Percentiles rank a stretch among this genome's conserved stretches.
Evolutionary conservation across 1,140 invertebrate genomes (phyloP).

Genomic region (Dinoponera quadriceps): DNA sequence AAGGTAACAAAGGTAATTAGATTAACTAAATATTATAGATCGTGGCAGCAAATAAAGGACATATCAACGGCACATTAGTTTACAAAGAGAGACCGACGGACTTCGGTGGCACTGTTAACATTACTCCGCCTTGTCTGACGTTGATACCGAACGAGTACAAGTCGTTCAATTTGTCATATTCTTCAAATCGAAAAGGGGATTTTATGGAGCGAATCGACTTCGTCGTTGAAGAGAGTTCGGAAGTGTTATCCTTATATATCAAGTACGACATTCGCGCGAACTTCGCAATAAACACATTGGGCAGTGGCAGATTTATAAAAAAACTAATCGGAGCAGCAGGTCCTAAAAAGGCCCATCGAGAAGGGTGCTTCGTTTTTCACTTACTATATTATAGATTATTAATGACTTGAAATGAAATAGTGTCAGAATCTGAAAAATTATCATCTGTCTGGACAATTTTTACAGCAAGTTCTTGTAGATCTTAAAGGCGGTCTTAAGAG

Average conservation of each 20-base stretch:
- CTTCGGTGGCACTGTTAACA: slow-evolving; percentile 73
- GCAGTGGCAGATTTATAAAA: too few species aligned
- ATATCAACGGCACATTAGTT: slow-evolving; percentile 76
- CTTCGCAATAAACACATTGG: too few species aligned
- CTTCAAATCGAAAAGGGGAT: slow-evolving; percentile 75
- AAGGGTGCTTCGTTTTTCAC: too few species aligned
- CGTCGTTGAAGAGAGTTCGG: slow-evolving; percentile 76
- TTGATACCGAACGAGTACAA: slow-evolving; percentile 71
- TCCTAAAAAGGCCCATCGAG: too few species aligned
- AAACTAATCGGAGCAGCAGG: too few species aligned
- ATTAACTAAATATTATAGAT: slow-evolving; percentile 66
- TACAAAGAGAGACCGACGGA: slow-evolving; percentile 63
- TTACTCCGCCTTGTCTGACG: slow-evolving; percentile 64
- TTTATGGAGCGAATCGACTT: slow-evolving; percentile 81
- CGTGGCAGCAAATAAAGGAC: slow-evolving; percentile 74
- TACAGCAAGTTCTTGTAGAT: too few species aligned
- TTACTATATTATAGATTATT: too few species aligned
- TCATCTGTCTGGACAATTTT: too few species aligned
- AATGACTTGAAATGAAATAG: too few species aligned
- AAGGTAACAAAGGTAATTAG: background rate
- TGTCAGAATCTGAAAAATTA: too few species aligned
- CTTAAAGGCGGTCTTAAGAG: too few species aligned
- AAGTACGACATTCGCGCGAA: slow-evolving; percentile 71
- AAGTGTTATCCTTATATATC: slow-evolving; percentile 75
- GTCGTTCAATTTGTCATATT: slow-evolving; percentile 76